These are phyloP conservation scores for Tragulus kanchil DNA, from an alignment of 2,113 vertebrate species.

Conservation along the genomic window DNA sequence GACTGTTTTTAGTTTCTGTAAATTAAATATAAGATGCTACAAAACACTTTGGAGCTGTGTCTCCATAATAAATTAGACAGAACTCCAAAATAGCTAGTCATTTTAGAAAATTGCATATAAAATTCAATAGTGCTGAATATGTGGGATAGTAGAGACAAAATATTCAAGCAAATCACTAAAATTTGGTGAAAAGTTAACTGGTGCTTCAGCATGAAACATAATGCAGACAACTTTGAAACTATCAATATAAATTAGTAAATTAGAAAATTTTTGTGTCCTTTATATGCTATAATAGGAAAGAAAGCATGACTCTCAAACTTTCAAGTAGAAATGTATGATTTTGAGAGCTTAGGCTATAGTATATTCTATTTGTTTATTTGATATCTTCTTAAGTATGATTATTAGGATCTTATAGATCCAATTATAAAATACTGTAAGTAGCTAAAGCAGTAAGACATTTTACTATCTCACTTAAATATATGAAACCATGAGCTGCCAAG, in stretches of 20 bases:
- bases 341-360: not conserved
- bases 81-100: not conserved
- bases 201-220: not conserved
- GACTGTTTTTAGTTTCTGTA: not conserved
- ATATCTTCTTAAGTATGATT: slow-evolving; percentile 25
- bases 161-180: not conserved
- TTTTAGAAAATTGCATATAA: not conserved
- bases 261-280: not conserved
- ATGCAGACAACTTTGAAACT: not conserved
- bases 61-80: slow-evolving; percentile 20
- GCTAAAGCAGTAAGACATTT: not conserved
- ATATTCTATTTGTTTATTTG: not conserved
- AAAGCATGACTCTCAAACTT: slow-evolving; percentile 16
- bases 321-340: slow-evolving; percentile 44
- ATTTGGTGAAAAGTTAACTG: slow-evolving; percentile 18
- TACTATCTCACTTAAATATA: not conserved
- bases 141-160: not conserved
- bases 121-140: slow-evolving; percentile 17
- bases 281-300: slow-evolving; percentile 1
- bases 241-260: slow-evolving; percentile 23
- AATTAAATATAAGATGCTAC: slow-evolving; percentile 17
- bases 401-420: not conserved
- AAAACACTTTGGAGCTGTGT: not conserved
- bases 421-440: not conserved
- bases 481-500: not conserved